Base-by-base conservation (phyloP, 2,797 vertebrate species). In the Gobionotothen gibberifrons region DNA sequence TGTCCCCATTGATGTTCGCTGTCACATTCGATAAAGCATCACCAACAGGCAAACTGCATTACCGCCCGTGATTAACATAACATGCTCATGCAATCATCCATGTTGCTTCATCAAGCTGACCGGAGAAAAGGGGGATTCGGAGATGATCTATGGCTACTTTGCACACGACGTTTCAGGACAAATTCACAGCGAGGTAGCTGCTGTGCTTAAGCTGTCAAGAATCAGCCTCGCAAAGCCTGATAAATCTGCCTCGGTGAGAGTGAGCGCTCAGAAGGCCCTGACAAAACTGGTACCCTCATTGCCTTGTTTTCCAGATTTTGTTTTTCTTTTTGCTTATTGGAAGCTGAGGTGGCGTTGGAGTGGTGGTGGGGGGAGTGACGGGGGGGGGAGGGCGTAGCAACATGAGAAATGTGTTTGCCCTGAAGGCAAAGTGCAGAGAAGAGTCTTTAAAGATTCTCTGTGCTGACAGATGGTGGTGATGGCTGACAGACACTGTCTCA, bases 391-490 rank as follows among this genome's bases (percentile, higher is more conserved):
- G 66, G 77, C 67, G 74, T 10, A 65, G 76, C 70, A 82, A 89
- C 88, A 88, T 84, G 85, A 90, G 89, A 64, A 88, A 90, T 90
- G 85, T 77, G 86, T 87, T 90, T 84, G 87, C 88, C 92, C 91
- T 15, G 81, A 82, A 89, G 91, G 87, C 84, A 87, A 79, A 89
- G 86, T 83, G 87, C 85, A 89, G 77, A 80, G 85, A 82, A 56
- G 82, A 90, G 85, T 75, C 88, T 92, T 92, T 90, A 90, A 90
- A 92, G 87, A 89, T 87, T 78, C 72, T 73, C 22, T 9, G 67
- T 8, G 83, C 85, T 90, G 92, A 92, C 92, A 90, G 89, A 91
- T 87, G 90, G 85, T 60, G 7, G 72, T 89, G 90, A 92, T 56
- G 88, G 79, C 89, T 90, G 88, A 90, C 89, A 90, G 87, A 90